Evolutionary conservation across 2,888 invertebrate species (phyloP).

Genomic region (Trachelus tabidus): DNA sequence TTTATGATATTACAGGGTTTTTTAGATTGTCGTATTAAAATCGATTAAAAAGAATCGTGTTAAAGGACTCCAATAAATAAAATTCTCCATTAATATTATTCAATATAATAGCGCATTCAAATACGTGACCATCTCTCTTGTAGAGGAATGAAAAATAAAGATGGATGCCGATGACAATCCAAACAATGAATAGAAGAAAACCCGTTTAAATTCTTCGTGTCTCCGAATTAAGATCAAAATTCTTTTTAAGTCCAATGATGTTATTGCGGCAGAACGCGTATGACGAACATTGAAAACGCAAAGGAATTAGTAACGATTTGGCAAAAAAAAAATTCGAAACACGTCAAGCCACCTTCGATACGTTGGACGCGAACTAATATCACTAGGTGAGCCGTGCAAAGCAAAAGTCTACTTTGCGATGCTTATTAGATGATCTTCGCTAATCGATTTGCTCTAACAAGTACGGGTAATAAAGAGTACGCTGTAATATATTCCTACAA

Average conservation of each 20-base stretch:
- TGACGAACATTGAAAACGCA: background rate
- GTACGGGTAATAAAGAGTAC: background rate
- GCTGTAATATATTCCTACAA: background rate
- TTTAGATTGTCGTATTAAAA: background rate
- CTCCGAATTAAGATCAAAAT: background rate
- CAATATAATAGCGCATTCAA: too few relatives aligned
- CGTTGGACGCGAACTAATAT: background rate
- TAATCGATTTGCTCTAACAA: constrained; percentile 40
- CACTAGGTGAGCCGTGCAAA: background rate
- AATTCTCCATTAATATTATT: background rate
- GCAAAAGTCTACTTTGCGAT: constrained; percentile 16
- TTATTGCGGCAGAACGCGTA: background rate
- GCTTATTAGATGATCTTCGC: constrained; percentile 38
- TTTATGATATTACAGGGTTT: background rate
- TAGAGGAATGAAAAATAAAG: background rate
- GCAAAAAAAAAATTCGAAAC: background rate
- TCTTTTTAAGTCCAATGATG: background rate
- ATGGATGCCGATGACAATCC: background rate
- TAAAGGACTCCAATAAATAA: background rate
- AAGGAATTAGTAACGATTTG: background rate
- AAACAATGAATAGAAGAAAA: background rate
- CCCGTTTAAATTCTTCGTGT: background rate
- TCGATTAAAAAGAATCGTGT: background rate
- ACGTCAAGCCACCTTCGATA: background rate
- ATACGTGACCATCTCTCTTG: background rate